phyloP scores from a whole-genome alignment of 1,140 invertebrate species.

The Brachionus plicatilis region DNA sequence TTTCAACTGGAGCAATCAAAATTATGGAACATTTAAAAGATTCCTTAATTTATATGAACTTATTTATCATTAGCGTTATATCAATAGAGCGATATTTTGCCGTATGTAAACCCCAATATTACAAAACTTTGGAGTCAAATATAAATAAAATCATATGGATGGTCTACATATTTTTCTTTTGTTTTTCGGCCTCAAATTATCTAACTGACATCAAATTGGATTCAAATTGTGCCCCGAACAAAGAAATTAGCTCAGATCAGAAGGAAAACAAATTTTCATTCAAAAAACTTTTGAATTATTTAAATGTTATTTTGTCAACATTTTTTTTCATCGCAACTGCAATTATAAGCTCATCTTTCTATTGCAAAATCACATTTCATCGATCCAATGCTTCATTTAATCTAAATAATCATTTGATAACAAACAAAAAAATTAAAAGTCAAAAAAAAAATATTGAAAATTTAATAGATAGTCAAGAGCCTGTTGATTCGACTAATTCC shows the following conservation, averaged over 20 bases:
- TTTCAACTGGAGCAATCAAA: not conserved
- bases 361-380: not conserved
- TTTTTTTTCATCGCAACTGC: not conserved
- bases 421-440: not conserved
- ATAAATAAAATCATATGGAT: conserved; percentile 22
- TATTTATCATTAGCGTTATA: conserved; percentile 18
- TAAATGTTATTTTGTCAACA: conserved; percentile 10
- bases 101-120: conserved; percentile 27
- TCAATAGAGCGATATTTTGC: conserved; percentile 35
- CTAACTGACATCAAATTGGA: not conserved
- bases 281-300: not conserved
- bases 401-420: not conserved
- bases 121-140: not conserved
- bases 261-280: not conserved
- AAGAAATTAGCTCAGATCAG: not conserved
- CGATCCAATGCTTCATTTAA: not conserved
- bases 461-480: not conserved
- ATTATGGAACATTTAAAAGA: conserved; percentile 34
- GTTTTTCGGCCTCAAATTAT: conserved; percentile 7
- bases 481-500: not conserved
- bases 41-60: conserved; percentile 20
- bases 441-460: not conserved
- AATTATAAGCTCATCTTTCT: not conserved
- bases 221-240: not conserved
- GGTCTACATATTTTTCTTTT: not conserved